A percentile compares a stretch with the other conserved stretches of the same genome.
phyloP scores from a whole-genome alignment of 2,797 vertebrate species.

The Neopelma chrysocephalum region DNA sequence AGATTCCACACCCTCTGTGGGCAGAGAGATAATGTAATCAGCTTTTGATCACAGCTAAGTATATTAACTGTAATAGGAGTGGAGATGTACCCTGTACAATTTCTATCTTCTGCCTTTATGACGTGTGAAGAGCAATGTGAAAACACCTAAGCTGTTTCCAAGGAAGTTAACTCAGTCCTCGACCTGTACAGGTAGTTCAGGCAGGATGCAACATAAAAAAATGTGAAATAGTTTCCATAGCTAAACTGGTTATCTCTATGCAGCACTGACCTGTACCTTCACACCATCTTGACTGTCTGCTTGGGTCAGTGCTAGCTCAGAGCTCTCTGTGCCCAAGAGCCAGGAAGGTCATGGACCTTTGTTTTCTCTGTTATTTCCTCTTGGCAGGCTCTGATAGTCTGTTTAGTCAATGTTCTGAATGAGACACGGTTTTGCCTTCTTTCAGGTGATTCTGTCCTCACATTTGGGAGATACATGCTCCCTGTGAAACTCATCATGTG shows the following conservation, averaged over 20 bases:
- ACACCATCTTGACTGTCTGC: not conserved
- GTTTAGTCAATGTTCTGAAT: not conserved
- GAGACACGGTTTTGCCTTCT: not conserved
- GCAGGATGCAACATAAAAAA: not conserved
- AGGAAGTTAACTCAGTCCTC: not conserved
- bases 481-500: not conserved
- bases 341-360: not conserved
- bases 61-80: not conserved
- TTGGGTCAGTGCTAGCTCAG: not conserved
- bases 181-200: not conserved
- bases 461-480: not conserved
- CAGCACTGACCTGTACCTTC: not conserved
- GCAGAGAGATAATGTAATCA: not conserved
- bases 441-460: not conserved
- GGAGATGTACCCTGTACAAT: not conserved
- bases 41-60: not conserved
- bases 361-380: not conserved
- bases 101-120: not conserved
- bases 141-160: not conserved
- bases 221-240: not conserved
- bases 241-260: not conserved
- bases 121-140: not conserved
- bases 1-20: not conserved
- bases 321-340: not conserved
- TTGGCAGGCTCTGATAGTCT: not conserved